A percentile compares a stretch with the other conserved stretches of the same genome.
Evolutionary conservation across 2,888 invertebrate species (phyloP).

Genomic region (Epistrophe eligans): DNA sequence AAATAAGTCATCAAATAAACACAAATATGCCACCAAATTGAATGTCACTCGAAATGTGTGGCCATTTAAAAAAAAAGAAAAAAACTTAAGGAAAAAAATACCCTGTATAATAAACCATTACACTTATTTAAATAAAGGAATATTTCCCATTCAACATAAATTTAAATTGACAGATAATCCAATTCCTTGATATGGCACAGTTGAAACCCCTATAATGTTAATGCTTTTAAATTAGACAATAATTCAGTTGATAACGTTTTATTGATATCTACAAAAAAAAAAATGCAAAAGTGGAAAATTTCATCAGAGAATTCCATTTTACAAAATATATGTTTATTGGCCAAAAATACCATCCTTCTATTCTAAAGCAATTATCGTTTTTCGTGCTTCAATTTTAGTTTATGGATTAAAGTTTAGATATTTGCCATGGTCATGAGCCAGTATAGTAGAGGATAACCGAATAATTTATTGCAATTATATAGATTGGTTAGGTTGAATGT

Average conservation of each 20-base stretch:
- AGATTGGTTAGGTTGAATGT: not conserved
- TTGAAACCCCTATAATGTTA: not conserved
- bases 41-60: too few relatives aligned
- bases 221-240: constrained; percentile 3
- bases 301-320: not conserved
- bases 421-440: not conserved
- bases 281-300: not conserved
- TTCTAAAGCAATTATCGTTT: not conserved
- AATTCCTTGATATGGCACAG: not conserved
- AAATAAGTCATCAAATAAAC: too few relatives aligned
- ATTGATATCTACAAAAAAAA: not conserved
- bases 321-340: not conserved
- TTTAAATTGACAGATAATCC: constrained; percentile 7
- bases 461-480: constrained; percentile 6
- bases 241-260: not conserved
- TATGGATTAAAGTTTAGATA: constrained; percentile 7
- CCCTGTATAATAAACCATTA: too few relatives aligned
- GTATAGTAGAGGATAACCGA: not conserved
- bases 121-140: too few relatives aligned
- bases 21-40: too few relatives aligned
- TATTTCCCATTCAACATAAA: not conserved
- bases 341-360: not conserved
- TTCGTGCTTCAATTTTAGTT: constrained; percentile 11
- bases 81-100: too few relatives aligned
- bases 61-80: too few relatives aligned